Base-by-base conservation (phyloP, 2,888 invertebrate genomes). In the Catotricha subobsoleta region DNA sequence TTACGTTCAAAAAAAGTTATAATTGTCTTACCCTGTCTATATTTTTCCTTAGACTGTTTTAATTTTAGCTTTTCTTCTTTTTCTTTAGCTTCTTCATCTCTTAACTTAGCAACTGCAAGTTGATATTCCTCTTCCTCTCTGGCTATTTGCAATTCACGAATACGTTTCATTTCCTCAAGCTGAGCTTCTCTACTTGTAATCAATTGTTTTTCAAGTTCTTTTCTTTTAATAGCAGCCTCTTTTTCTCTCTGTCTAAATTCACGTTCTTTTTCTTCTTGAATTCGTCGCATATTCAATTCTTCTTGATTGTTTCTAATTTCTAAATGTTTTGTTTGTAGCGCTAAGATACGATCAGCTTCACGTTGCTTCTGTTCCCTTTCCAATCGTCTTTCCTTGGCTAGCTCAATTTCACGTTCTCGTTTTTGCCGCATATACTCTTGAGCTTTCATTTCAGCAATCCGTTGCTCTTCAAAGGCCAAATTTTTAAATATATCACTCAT, bases 231-330 rank as follows among this genome's bases (percentile, higher is more conserved):
- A 1, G 52, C 60, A 0, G 57, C 54, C 39, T 57, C 54, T 44
- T 55, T 59, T 39, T 61, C 60, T 8, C 56, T 57, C 34, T 52
- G 53, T 0, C 63, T 50, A 45, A 59, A 63, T 45, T 62, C 62
- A 2, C 63, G 57, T 45, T 63, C 63, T 13, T 60, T 55, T 20
- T 55, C 54, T 46, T 63, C 62, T 36, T 58, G 58, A 8, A 61
- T 59, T 10, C 57, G 53, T 0, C 58, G 46, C 27, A 60, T 56
- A 19, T 51, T 52, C 29, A 60, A 51, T 45, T 62, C 61, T 28
- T 56, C 57, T 9, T 54, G 54, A 46, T 51, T 50, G 4, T 54
- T 48, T 23, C 55, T 57, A 1, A 55, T 54, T 41, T 54, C 54
- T 16, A 58, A 43, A 3, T 56, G 50, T 45, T 60, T 60, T 7